Conservation (phyloP, 2,888 invertebrate genomes). For the Meiosimyza platycephala region DNA sequence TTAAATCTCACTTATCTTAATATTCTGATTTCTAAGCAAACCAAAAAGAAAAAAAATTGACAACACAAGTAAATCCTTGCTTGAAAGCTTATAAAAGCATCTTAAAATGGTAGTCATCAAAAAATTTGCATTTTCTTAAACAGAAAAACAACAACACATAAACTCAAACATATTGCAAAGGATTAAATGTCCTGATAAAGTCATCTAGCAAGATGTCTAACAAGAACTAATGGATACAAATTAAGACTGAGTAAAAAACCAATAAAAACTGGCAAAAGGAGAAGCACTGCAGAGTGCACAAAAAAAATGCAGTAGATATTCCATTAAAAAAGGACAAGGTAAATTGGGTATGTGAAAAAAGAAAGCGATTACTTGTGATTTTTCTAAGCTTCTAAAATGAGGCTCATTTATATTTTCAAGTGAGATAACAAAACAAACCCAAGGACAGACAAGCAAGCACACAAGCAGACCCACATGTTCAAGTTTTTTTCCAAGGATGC, state of each 20-base stretch:
- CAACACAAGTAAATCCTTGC: conserved; percentile 5
- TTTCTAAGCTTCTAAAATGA: conserved; percentile 22
- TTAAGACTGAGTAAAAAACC: conserved; percentile 15
- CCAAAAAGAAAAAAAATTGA: conserved; percentile 12
- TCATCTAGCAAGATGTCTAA: conserved; percentile 33
- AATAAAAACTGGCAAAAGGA: background rate
- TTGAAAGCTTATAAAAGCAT: background rate
- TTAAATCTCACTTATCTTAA: background rate
- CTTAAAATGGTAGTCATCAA: background rate
- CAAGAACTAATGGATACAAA: conserved; percentile 29
- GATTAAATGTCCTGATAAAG: conserved; percentile 32
- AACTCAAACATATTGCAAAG: conserved; percentile 31
- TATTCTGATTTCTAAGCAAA: conserved; percentile 5
- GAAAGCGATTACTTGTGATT: conserved; percentile 30
- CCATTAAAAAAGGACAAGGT: too few relatives aligned
- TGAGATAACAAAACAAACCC: conserved; percentile 15
- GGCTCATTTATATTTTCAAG: conserved; percentile 22
- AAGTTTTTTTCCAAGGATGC: conserved; percentile 21
- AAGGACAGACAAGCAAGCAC: background rate
- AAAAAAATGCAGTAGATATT: background rate
- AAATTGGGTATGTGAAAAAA: background rate
- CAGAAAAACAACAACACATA: conserved; percentile 19
- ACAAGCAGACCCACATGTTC: conserved; percentile 18
- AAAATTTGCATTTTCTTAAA: conserved; percentile 29
- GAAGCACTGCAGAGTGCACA: too few relatives aligned